These are phyloP conservation scores for Tympanoctomys barrerae DNA, from an alignment of 2,797 vertebrate species.

Conservation along the genomic window DNA sequence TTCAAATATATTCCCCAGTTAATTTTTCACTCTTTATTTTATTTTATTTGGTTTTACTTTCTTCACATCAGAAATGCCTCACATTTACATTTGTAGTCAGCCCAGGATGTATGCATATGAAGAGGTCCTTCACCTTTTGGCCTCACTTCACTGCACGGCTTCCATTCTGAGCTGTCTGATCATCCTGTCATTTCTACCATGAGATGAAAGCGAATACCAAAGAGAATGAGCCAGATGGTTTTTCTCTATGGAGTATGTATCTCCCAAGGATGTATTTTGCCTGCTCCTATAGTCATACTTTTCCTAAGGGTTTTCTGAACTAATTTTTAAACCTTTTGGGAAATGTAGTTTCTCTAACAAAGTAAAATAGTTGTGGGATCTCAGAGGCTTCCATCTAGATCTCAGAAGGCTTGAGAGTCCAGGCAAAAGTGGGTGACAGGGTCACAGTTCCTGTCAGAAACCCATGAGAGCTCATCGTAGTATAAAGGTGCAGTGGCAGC, in stretches of 20 bases:
- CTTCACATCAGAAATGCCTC: not conserved
- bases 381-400: not conserved
- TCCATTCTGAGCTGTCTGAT: not conserved
- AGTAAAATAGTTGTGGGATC: not conserved
- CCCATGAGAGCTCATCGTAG: not conserved
- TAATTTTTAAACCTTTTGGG: not conserved
- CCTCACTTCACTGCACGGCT: not conserved
- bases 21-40: constrained; percentile 46
- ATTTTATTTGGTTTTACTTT: constrained; percentile 24
- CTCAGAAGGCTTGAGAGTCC: not conserved
- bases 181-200: not conserved
- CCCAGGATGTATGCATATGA: not conserved
- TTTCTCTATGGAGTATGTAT: not conserved
- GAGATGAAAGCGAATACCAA: not conserved
- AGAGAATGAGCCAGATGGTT: not conserved
- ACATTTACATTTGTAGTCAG: not conserved
- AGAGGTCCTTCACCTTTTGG: not conserved
- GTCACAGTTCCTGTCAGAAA: not conserved
- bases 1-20: not conserved
- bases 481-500: not conserved
- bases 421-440: not conserved
- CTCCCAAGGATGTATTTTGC: not conserved
- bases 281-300: not conserved
- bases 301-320: constrained; percentile 9
- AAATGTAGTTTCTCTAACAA: constrained; percentile 30